Base-by-base conservation (phyloP, 2,888 invertebrate genomes). In the Drosophila colorata region DNA sequence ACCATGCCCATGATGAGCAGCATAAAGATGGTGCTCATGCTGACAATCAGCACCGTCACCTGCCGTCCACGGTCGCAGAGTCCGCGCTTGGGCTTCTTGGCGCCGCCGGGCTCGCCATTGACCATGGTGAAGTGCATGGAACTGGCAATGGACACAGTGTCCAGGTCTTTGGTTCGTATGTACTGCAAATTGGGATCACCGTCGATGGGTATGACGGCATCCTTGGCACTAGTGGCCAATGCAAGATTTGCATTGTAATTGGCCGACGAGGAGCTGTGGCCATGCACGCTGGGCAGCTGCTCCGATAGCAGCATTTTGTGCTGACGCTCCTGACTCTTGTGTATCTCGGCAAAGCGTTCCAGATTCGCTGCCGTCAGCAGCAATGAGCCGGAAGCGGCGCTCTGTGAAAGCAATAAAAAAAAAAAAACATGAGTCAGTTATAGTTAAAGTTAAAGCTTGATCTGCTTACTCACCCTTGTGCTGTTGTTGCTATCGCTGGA, bases 61-160 rank as follows among this genome's bases (percentile, higher is more conserved):
- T 96, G 96, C 89, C 97, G 95, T 64, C 94, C 94, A 78, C 95
- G 95, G 89, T 95, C 94, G 91, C 96, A 96, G 91, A 96, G 96
- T 89, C 95, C 95, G 75, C 94, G 94, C 87, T 95, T 95, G 70
- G 93, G 93, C 69, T 94, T 93, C 89, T 95, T 94, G 52, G 92
- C 91, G 43, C 92, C 70, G 94, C 95, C 94, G 57, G 95, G 94
- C 82, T 95, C 94, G 58, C 96, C 96, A 90, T 97, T 97, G 68
- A 97, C 95, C 58, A 97, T 96, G 11, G 97, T 97, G 91, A 97
- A 97, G 92, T 97, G 97, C 89, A 96, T 97, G 69, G 97, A 97
- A 92, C 97, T 97, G 55, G 96, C 97, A 67, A 96, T 93, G 38
- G 97, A 97, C 64, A 94, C 94, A 52, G 94, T 94, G 91, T 97